Base-by-base conservation (phyloP, 2,888 invertebrate species). In the Mechanitis mazaeus region DNA sequence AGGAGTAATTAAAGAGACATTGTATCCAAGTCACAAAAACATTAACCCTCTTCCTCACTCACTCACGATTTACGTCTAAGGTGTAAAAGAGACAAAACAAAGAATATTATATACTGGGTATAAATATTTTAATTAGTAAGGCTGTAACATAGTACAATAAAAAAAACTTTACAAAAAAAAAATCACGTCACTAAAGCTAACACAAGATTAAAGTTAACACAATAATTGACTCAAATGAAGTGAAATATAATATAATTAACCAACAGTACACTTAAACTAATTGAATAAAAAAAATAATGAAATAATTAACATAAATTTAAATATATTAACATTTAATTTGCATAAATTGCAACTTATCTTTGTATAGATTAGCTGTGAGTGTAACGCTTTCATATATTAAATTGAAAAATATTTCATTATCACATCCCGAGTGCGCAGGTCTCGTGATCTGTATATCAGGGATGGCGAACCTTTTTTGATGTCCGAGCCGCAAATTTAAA, bases 241-340 rank as follows among this genome's bases (percentile, higher is more conserved):
- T 28, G 31, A 50, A 9, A 50, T 31, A 50, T 20, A 3, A 50
- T 31, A 7, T 9, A 28, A 31, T 50, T 50, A 2, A 50, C 11
- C 9, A 9, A 50, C 28, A 31, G 31, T 50, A 31, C 42, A 42
- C 9, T 42, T 9, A 31, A 28, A 50, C 9, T 31, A 50, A 31
- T 31, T 50, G 50, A 6, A 28, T 31, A 9, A 31, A 4, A 28
- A 50, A 31, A 50, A 50, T 31, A 31, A 50, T 50, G 31, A 7
- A 31, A 6, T 11, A 6, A 31, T 50, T 31, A 31, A 50, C 50
- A 11, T 31, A 50, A 6, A 50, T 50, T 6, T 7, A 50, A 31
- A 50, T 6, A 11, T 9, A 3, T 7, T 28, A 53, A 50, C 55
- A 67, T 72, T 75, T 77, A 81, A 82, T 83, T 82, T 84, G 81